These are phyloP conservation scores for Ernsta delagoae DNA, from an alignment of 2,888 invertebrate genomes.

Conservation along the genomic window DNA sequence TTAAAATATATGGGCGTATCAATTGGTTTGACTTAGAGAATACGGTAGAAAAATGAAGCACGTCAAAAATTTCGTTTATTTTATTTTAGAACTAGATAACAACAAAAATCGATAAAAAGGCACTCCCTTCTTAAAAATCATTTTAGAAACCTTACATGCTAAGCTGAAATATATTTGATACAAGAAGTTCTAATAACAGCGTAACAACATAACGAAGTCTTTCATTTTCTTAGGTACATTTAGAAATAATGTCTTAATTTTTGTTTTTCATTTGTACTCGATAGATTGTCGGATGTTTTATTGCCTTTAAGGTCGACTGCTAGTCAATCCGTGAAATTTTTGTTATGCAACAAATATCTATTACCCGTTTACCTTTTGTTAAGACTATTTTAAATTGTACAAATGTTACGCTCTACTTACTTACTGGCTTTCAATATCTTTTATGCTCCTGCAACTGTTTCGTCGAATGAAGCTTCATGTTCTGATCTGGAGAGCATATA, in stretches of 20 bases:
- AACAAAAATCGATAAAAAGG: constrained; percentile 53
- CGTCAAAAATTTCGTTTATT: constrained; percentile 12
- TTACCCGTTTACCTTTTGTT: constrained; percentile 62
- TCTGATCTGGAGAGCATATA: constrained; percentile 89
- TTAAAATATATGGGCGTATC: neutral
- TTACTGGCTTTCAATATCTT: constrained; percentile 53
- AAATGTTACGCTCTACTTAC: constrained; percentile 79
- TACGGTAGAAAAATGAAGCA: constrained; percentile 1
- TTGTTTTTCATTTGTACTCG: constrained; percentile 22
- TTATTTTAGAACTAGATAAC: constrained; percentile 79
- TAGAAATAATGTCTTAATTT: constrained; percentile 4
- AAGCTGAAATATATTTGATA: constrained; percentile 10
- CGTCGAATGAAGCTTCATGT: constrained; percentile 88
- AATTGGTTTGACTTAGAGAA: neutral
- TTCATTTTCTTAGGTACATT: neutral
- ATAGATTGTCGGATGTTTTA: constrained; percentile 3
- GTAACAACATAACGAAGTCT: neutral
- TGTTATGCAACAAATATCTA: constrained; percentile 69
- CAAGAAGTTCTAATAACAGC: neutral
- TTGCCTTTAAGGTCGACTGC: constrained; percentile 23
- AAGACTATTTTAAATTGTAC: constrained; percentile 67
- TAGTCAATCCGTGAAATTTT: constrained; percentile 66
- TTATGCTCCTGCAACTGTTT: constrained; percentile 77
- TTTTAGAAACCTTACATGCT: constrained; percentile 29
- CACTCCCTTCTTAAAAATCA: constrained; percentile 23